Conservation (phyloP, 2,888 invertebrate genomes). For the Adelphocoris suturalis region DNA sequence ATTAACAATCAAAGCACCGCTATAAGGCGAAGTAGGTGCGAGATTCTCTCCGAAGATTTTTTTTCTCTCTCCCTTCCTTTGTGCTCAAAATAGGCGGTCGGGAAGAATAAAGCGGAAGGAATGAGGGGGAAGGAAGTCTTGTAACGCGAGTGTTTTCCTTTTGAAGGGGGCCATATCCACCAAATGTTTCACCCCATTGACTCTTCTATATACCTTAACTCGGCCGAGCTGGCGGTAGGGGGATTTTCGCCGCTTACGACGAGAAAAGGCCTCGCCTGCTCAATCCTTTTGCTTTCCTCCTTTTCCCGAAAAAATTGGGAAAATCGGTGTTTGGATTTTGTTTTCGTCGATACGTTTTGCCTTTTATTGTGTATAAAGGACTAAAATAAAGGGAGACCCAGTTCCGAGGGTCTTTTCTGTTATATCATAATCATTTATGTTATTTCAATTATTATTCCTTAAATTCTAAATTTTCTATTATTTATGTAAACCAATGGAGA, state of each 20-base stretch:
- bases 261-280: background rate
- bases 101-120: slow-evolving; percentile 10
- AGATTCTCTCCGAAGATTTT: slow-evolving; percentile 12
- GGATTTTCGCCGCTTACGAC: background rate
- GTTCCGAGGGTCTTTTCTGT: too few relatives aligned
- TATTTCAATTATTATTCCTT: too few relatives aligned
- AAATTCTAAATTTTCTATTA: too few relatives aligned
- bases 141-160: slow-evolving; percentile 66
- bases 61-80: background rate
- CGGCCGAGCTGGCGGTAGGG: background rate
- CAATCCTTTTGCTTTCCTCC: background rate
- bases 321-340: slow-evolving; percentile 4
- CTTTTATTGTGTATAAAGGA: too few relatives aligned
- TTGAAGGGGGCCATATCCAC: slow-evolving; percentile 58
- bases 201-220: slow-evolving; percentile 62
- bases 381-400: too few relatives aligned
- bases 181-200: slow-evolving; percentile 73
- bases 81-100: slow-evolving; percentile 23
- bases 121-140: slow-evolving; percentile 31
- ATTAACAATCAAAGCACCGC: slow-evolving; percentile 45
- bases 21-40: slow-evolving; percentile 38
- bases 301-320: background rate
- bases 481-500: too few relatives aligned
- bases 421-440: too few relatives aligned
- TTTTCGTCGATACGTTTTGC: background rate